Percentiles rank a stretch among this genome's conserved stretches.
phyloP scores from a whole-genome alignment of 2,797 vertebrate species.

The Anguilla pacifica region DNA sequence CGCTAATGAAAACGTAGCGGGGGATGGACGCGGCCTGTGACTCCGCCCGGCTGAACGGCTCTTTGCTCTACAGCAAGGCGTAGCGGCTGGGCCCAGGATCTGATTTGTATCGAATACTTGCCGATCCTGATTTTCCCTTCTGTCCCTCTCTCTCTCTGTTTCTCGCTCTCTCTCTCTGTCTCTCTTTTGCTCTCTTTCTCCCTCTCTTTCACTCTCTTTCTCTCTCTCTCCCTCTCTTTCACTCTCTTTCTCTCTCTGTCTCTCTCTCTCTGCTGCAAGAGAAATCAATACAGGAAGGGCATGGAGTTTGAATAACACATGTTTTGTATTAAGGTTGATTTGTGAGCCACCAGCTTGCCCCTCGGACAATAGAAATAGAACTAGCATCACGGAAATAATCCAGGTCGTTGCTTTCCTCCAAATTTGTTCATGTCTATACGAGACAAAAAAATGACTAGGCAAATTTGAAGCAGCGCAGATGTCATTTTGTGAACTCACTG shows the following conservation, averaged over 20 bases:
- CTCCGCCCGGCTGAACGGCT: not conserved
- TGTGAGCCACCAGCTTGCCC: not conserved
- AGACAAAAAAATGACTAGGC: too few species aligned
- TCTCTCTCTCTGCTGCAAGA: slow-evolving; percentile 41
- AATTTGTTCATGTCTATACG: not conserved
- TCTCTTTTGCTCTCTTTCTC: too few species aligned
- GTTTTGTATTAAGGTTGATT: not conserved
- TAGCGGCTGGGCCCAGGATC: slow-evolving; percentile 45
- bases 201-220: too few species aligned
- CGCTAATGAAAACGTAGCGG: not conserved
- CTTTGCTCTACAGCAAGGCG: slow-evolving; percentile 37
- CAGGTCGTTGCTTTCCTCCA: not conserved
- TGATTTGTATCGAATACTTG: slow-evolving; percentile 56
- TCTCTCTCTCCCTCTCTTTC: slow-evolving; percentile 39
- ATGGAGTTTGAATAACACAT: not conserved
- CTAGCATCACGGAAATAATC: too few species aligned
- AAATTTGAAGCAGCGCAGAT: not conserved
- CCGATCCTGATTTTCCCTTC: slow-evolving; percentile 55
- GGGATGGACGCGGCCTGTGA: not conserved
- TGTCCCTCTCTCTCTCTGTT: slow-evolving; percentile 44
- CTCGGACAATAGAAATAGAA: not conserved
- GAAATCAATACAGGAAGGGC: not conserved
- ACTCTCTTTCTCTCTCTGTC: too few species aligned
- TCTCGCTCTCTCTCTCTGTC: too few species aligned
- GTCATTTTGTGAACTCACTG: not conserved